A percentile compares a stretch with the other conserved stretches of the same genome.
Conservation (phyloP, 35 echinoderm and acorn worm species). For the Apostichopus japonicus region DNA sequence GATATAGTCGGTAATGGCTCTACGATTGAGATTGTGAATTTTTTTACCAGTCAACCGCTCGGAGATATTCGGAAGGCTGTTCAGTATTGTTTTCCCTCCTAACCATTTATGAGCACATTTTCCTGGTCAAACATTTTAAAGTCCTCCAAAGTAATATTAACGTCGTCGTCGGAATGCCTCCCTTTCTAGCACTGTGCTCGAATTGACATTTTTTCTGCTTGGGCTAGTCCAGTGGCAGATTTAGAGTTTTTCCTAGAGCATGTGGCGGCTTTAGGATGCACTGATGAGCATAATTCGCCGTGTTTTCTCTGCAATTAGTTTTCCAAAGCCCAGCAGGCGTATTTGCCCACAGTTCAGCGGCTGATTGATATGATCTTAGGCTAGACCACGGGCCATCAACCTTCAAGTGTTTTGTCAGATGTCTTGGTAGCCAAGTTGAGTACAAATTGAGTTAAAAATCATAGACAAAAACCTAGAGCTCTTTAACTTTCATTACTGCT, state of each 20-base stretch:
- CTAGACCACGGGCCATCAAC: conserved; percentile 55
- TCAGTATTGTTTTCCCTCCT: background rate
- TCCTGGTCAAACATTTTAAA: conserved; percentile 44
- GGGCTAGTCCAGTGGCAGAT: background rate
- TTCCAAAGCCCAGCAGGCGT: conserved; percentile 25
- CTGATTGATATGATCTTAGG: conserved; percentile 44
- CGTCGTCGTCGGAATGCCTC: background rate
- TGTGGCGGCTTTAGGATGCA: conserved; percentile 57
- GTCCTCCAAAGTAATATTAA: conserved; percentile 34
- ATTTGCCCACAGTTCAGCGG: conserved; percentile 53
- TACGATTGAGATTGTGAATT: conserved; percentile 18
- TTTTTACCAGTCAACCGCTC: conserved; percentile 28
- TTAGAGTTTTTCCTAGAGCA: conserved; percentile 1
- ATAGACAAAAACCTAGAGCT: conserved; percentile 35
- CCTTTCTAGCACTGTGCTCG: background rate
- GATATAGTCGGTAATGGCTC: conserved; percentile 23
- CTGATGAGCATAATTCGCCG: conserved; percentile 43
- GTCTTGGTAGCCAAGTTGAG: conserved; percentile 30
- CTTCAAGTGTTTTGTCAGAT: conserved; percentile 50
- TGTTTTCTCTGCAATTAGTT: conserved; percentile 58
- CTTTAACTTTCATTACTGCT: conserved; percentile 8
- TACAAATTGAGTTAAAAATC: conserved; percentile 47
- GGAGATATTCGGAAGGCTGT: background rate
- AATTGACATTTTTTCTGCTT: conserved; percentile 49
- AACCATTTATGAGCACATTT: conserved; percentile 20